Evolutionary conservation across 2,888 invertebrate species (phyloP).

Genomic region (Agrypnus murinus): DNA sequence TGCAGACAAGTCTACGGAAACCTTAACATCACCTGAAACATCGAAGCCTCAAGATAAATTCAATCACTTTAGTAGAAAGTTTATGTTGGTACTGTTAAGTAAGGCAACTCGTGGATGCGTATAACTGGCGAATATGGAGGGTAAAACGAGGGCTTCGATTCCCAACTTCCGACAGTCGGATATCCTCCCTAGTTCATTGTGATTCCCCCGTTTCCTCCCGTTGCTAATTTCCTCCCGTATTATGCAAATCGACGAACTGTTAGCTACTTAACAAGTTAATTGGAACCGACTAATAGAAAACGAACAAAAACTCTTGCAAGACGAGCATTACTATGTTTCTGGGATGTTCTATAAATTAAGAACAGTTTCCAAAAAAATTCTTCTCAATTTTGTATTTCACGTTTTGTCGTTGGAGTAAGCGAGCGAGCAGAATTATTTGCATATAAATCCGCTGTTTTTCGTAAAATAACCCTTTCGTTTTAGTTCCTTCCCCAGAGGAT

Average conservation of each 20-base stretch:
- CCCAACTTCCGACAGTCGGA: slow-evolving; percentile 36
- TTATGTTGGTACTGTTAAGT: slow-evolving; percentile 7
- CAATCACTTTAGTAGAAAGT: slow-evolving; percentile 24
- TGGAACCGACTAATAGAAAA: slow-evolving; percentile 29
- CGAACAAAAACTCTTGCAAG: slow-evolving; percentile 27
- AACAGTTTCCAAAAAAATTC: neutral
- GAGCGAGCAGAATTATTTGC: slow-evolving; percentile 11
- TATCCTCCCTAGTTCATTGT: slow-evolving; percentile 36
- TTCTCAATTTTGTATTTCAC: neutral
- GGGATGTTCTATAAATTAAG: slow-evolving; percentile 22
- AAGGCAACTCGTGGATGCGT: slow-evolving; percentile 12
- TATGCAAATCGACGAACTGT: slow-evolving; percentile 43
- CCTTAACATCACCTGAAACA: slow-evolving; percentile 19
- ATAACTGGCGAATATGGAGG: slow-evolving; percentile 15
- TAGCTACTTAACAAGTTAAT: slow-evolving; percentile 45
- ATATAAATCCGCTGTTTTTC: slow-evolving; percentile 16
- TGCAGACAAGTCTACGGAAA: slow-evolving; percentile 24
- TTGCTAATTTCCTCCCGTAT: slow-evolving; percentile 42
- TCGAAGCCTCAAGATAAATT: slow-evolving; percentile 19
- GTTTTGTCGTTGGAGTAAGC: neutral
- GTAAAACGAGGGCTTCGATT: slow-evolving; percentile 26
- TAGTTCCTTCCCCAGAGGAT: slow-evolving; percentile 10
- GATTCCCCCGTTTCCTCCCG: slow-evolving; percentile 37
- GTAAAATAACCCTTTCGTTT: slow-evolving; percentile 16
- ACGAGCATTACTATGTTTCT: slow-evolving; percentile 4